A percentile compares a stretch with the other conserved stretches of the same genome.
These are phyloP conservation scores for Sebastes kiyomatsui DNA, from an alignment of 2,797 vertebrate species.

Conservation along the genomic window DNA sequence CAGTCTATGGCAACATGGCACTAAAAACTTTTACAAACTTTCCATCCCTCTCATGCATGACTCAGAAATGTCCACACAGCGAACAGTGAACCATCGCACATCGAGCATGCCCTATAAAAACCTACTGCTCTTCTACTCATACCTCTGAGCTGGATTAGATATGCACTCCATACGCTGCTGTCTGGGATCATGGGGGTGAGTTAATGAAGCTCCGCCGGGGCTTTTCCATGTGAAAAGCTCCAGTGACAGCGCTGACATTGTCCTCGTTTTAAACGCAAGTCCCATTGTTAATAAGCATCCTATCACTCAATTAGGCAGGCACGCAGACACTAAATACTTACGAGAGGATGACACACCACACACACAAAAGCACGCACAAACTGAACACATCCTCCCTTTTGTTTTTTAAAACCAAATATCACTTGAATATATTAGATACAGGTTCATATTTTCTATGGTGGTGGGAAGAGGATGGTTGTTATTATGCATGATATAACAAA, in stretches of 20 bases:
- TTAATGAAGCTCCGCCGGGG: constrained; percentile 71
- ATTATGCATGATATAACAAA: constrained; percentile 29
- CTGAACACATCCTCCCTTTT: not conserved
- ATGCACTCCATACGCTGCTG: constrained; percentile 66
- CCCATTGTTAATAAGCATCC: constrained; percentile 56
- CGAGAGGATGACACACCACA: not conserved
- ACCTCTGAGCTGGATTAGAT: constrained; percentile 65
- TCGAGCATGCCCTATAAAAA: constrained; percentile 43
- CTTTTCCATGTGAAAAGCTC: constrained; percentile 64
- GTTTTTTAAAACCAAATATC: constrained; percentile 14
- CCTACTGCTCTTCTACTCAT: constrained; percentile 13
- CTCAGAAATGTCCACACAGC: constrained; percentile 17
- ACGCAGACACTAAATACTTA: constrained; percentile 1
- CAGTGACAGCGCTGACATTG: constrained; percentile 60
- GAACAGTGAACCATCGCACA: constrained; percentile 38
- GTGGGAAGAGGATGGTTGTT: constrained; percentile 14
- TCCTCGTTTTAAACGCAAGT: constrained; percentile 54
- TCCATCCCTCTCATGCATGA: not conserved
- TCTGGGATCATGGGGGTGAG: constrained; percentile 65
- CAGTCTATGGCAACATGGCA: not conserved
- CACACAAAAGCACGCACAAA: not conserved
- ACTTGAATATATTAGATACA: not conserved
- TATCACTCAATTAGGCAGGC: constrained; percentile 62
- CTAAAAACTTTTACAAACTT: not conserved
- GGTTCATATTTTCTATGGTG: not conserved